phyloP scores from a whole-genome alignment of 2,888 invertebrate genomes.

The Brenthis ino region DNA sequence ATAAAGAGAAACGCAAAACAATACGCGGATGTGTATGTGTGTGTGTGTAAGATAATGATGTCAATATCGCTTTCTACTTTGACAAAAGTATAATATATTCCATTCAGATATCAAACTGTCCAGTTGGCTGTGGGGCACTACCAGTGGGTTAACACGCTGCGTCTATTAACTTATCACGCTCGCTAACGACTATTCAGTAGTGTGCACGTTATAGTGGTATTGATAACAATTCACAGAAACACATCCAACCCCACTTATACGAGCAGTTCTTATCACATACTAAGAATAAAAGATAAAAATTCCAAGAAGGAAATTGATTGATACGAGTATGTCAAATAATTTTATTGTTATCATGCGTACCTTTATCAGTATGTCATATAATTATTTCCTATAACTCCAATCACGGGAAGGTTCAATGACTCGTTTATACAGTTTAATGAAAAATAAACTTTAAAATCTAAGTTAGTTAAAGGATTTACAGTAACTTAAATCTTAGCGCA shows the following conservation, averaged over 20 bases:
- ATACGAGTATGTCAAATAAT: constrained; percentile 38
- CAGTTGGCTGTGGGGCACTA: too few relatives aligned
- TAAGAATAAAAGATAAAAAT: constrained; percentile 40
- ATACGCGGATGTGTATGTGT: too few relatives aligned
- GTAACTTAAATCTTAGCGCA: not conserved
- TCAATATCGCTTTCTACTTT: too few relatives aligned
- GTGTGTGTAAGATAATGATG: too few relatives aligned
- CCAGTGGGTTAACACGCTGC: too few relatives aligned
- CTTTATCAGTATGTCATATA: constrained; percentile 28
- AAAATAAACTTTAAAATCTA: not conserved
- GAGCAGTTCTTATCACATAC: constrained; percentile 35
- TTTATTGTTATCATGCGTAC: constrained; percentile 24
- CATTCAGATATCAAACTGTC: too few relatives aligned
- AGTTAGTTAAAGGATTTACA: not conserved
- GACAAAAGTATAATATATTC: too few relatives aligned
- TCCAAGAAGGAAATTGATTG: constrained; percentile 35
- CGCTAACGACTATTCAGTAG: not conserved
- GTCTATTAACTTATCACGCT: not conserved
- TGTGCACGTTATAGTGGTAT: not conserved
- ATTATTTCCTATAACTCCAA: constrained; percentile 19
- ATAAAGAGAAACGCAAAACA: too few relatives aligned
- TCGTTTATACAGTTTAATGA: not conserved
- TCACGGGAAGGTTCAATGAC: constrained; percentile 29
- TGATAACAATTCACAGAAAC: constrained; percentile 32
- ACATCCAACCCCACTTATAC: constrained; percentile 23